Percentiles rank a stretch among this genome's conserved stretches.
Conservation (phyloP, 30 jellyfish, hydroid and myxozoan genomes). For the Euphysa ruthae region DNA sequence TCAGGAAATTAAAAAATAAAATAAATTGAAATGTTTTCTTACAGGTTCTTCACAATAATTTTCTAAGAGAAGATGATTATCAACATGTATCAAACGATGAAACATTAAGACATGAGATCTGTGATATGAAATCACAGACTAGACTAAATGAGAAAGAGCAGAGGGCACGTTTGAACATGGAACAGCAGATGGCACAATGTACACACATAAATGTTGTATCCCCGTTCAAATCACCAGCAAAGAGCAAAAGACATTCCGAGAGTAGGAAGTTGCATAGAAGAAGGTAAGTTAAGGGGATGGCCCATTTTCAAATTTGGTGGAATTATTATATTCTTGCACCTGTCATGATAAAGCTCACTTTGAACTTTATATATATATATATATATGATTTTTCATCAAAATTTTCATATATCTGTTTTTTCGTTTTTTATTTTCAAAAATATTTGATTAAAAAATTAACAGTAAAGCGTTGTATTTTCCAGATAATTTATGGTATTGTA, state of each 20-base stretch:
- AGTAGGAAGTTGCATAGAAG: constrained; percentile 14
- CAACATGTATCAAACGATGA: neutral
- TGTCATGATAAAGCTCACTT: no score
- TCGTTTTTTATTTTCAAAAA: no score
- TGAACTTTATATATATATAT: no score
- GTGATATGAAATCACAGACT: neutral
- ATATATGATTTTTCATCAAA: no score
- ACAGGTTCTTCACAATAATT: constrained; percentile 15
- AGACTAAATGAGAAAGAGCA: constrained; percentile 7
- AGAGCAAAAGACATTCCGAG: neutral
- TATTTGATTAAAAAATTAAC: no score
- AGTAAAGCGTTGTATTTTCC: no score
- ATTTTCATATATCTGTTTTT: no score
- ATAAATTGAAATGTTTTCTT: neutral
- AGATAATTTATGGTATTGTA: no score
- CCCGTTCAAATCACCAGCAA: constrained; percentile 5
- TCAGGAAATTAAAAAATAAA: no score
- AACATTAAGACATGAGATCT: neutral
- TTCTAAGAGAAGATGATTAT: constrained; percentile 3
- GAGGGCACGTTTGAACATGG: neutral
- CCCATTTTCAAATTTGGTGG: no score
- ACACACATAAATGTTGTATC: constrained; percentile 1
- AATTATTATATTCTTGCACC: no score
- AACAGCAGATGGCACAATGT: constrained; percentile 23
- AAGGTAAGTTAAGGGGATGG: constrained; percentile 10